Evolutionary conservation across 2,888 invertebrate genomes (phyloP).

Genomic region (Sycophila texana): DNA sequence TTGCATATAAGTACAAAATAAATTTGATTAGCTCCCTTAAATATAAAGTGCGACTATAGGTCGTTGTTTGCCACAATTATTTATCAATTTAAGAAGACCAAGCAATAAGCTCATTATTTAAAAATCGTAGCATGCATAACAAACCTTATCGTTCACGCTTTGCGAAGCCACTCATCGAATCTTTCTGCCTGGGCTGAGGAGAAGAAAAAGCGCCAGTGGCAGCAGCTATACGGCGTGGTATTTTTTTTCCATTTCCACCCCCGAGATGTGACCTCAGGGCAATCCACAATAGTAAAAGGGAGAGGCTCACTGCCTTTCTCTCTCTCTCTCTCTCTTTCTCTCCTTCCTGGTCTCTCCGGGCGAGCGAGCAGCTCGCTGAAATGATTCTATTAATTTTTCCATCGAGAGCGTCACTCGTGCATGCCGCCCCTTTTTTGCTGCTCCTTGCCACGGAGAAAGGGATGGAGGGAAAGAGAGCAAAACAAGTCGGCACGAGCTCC

Average conservation of each 20-base stretch:
- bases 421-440: slow-evolving; percentile 65
- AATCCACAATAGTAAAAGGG: slow-evolving; percentile 54
- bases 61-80: neutral
- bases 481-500: neutral
- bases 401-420: slow-evolving; percentile 74
- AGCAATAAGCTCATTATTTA: slow-evolving; percentile 9
- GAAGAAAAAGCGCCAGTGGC: neutral
- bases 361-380: slow-evolving; percentile 67
- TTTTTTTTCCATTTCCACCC: slow-evolving; percentile 50
- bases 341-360: slow-evolving; percentile 1
- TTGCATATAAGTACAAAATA: too few species aligned
- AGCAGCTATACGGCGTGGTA: slow-evolving; percentile 2
- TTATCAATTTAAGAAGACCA: neutral
- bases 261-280: slow-evolving; percentile 47
- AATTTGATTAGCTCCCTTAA: neutral
- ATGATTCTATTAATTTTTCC: slow-evolving; percentile 75
- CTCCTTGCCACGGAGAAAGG: slow-evolving; percentile 10
- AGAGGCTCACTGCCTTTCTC: slow-evolving; percentile 8
- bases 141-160: slow-evolving; percentile 42
- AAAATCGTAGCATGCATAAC: slow-evolving; percentile 11
- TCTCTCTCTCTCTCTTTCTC: neutral
- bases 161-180: slow-evolving; percentile 49
- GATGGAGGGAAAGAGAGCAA: slow-evolving; percentile 3
- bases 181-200: slow-evolving; percentile 31
- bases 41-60: neutral